phyloP scores from a whole-genome alignment of 2,797 vertebrate species.

The Trematomus bernacchii region DNA sequence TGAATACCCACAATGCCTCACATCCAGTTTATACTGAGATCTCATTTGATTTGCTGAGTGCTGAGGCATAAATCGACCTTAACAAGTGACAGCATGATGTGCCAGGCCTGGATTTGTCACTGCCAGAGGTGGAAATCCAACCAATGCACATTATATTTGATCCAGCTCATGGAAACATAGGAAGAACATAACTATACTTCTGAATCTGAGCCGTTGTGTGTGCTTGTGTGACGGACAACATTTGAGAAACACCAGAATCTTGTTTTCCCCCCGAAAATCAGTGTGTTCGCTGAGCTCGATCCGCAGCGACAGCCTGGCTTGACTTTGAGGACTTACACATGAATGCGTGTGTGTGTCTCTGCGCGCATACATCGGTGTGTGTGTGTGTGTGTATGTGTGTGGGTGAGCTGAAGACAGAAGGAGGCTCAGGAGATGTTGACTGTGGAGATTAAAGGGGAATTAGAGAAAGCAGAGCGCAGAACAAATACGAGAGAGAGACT shows the following conservation, averaged over 20 bases:
- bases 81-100: constrained; percentile 39
- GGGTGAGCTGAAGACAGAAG: constrained; percentile 60
- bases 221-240: constrained; percentile 8
- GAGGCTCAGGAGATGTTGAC: constrained; percentile 78
- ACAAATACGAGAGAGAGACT: constrained; percentile 25
- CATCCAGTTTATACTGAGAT: constrained; percentile 29
- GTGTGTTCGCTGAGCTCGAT: constrained; percentile 12
- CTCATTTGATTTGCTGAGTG: constrained; percentile 52
- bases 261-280: constrained; percentile 26
- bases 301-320: constrained; percentile 32
- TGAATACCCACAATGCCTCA: constrained; percentile 35
- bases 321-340: constrained; percentile 52
- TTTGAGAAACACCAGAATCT: constrained; percentile 6
- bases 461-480: constrained; percentile 60
- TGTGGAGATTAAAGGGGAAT: constrained; percentile 77
- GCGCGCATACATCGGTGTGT: not conserved
- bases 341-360: constrained; percentile 26
- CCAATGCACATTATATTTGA: constrained; percentile 15
- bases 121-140: constrained; percentile 13
- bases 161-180: constrained; percentile 11
- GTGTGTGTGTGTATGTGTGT: constrained; percentile 17
- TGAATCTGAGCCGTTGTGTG: constrained; percentile 2
- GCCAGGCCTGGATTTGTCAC: constrained; percentile 16
- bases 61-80: constrained; percentile 49
- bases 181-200: not conserved